Base-by-base conservation (phyloP, 2,113 vertebrate species). In the Osmerus eperlanus region DNA sequence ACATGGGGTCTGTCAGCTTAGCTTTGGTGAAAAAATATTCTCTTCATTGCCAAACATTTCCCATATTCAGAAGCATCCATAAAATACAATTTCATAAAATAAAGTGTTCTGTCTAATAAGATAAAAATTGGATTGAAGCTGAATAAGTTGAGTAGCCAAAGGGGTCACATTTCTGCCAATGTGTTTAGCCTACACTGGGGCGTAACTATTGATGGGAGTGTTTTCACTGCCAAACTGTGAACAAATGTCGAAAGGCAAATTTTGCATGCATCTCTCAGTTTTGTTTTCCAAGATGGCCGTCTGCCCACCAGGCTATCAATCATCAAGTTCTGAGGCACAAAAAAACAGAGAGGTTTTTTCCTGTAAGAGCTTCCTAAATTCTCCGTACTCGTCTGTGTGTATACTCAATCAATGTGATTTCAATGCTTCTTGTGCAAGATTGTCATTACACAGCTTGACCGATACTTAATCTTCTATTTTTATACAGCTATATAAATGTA, bases 101-200 rank as follows among this genome's bases (percentile, higher is more conserved):
- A 62, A 41, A 32, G 4, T 64, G 16, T n/a, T 9, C 62, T 64
- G 14, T 64, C 28, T 41, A 64, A 36, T 41, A 64, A 36, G 73
- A 32, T 41, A 55, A 47, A 78, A 76, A 67, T 70, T 65, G 73
- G 71, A 68, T 14, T 71, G 65, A 79, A 52, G 67, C 68, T 64
- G 15, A 36, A 36, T 41, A 47, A 5, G 62, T 64, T 36, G 6
- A 41, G 16, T 64, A 3, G 58, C 19, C n/a, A 60, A 19, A 29
- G 29, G 62, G 29, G 28, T 8, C 11, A 64, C 41, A 64, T 64
- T 36, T 64, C 62, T 18, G 16, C 29, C 29, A n/a, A 36, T 36
- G 29, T 36, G 18, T 64, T 36, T 47, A 47, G 9, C 9, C 41
- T 32, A 19, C 29, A 64, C 29, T 36, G 13, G n/a, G 15, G 21